Evolutionary conservation across 2,888 invertebrate genomes (phyloP).

Genomic region (Cyclophora punctaria): DNA sequence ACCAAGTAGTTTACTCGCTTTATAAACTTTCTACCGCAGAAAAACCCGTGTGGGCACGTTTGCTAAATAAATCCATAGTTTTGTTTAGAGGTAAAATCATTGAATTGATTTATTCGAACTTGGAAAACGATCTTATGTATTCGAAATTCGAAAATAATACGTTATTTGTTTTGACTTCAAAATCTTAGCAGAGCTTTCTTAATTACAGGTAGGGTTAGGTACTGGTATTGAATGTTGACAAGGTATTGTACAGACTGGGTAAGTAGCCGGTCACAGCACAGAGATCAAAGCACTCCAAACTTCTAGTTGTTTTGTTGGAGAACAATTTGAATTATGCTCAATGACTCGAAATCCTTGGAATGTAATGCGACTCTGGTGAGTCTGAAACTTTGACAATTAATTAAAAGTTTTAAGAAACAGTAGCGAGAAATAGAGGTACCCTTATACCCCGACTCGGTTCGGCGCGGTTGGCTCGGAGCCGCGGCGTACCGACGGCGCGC

Average conservation of each 20-base stretch:
- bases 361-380: constrained; percentile 34
- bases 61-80: neutral
- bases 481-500: too few species aligned
- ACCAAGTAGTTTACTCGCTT: too few species aligned
- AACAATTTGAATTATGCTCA: constrained; percentile 48
- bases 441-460: too few species aligned
- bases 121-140: too few species aligned
- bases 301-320: constrained; percentile 34
- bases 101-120: too few species aligned
- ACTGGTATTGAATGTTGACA: too few species aligned
- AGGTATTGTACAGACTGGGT: neutral
- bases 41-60: too few species aligned
- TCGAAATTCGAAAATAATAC: too few species aligned
- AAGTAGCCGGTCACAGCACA: constrained; percentile 20
- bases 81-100: neutral
- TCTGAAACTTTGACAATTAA: constrained; percentile 52
- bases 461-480: too few species aligned
- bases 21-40: too few species aligned
- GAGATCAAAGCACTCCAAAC: constrained; percentile 30
- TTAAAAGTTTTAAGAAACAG: constrained; percentile 56
- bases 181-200: neutral
- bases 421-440: constrained; percentile 6
- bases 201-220: too few species aligned
- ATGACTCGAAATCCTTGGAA: constrained; percentile 42
- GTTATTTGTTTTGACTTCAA: neutral